Percentiles rank a stretch among this genome's conserved stretches.
Evolutionary conservation across 2,888 invertebrate species (phyloP).

Genomic region (Cantharis rustica): DNA sequence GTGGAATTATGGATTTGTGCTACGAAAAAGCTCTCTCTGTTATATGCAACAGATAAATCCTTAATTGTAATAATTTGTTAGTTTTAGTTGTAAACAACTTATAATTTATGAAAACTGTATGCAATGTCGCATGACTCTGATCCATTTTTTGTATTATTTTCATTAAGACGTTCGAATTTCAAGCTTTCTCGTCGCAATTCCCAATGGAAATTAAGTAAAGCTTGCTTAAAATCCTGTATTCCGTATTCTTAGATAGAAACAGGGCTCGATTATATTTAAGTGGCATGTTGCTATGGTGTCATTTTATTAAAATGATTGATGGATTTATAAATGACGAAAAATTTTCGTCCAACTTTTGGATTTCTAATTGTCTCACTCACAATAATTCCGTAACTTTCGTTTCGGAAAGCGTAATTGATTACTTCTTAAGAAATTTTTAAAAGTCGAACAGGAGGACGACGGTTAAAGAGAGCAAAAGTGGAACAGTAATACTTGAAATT

Average conservation of each 20-base stretch:
- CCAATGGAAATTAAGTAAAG: slow-evolving; percentile 15
- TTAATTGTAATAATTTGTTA: background rate
- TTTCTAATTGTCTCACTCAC: background rate
- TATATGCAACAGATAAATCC: background rate
- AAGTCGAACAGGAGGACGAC: background rate
- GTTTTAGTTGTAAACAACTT: background rate
- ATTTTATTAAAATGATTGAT: slow-evolving; percentile 24
- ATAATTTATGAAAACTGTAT: background rate
- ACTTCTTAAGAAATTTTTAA: background rate
- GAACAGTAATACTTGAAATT: background rate
- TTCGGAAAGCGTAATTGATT: background rate
- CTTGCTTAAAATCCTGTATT: slow-evolving; percentile 8
- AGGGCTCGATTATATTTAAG: background rate
- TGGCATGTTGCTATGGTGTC: background rate
- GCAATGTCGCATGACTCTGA: background rate
- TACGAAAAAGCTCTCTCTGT: no score
- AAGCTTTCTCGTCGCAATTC: slow-evolving; percentile 11
- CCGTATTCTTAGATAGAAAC: background rate
- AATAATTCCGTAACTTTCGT: background rate
- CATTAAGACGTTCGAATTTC: slow-evolving; percentile 4
- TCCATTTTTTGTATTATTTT: slow-evolving; percentile 1
- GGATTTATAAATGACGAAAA: slow-evolving; percentile 13
- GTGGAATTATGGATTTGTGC: no score
- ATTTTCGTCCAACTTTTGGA: slow-evolving; percentile 7
- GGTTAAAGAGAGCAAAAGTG: background rate